A percentile compares a stretch with the other conserved stretches of the same genome.
These are phyloP conservation scores for Cetonia aurata DNA, from an alignment of 2,888 invertebrate genomes.

Conservation along the genomic window DNA sequence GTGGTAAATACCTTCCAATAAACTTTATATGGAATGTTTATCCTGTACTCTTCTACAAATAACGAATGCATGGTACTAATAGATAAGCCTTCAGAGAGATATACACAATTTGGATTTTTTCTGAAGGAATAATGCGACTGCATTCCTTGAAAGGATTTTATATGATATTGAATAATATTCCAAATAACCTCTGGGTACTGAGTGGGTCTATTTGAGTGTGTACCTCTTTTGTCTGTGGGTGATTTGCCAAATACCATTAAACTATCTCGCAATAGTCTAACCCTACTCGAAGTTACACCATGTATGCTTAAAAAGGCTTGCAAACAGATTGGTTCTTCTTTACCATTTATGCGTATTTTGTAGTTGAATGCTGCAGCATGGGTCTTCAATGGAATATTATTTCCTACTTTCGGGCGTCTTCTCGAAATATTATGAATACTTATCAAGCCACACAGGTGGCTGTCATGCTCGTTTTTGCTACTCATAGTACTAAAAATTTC, in stretches of 20 bases:
- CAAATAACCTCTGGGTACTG: not conserved
- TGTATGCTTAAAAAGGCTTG: not conserved
- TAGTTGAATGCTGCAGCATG: too few species aligned
- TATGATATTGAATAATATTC: not conserved
- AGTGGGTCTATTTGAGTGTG: too few species aligned
- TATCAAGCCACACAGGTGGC: too few species aligned
- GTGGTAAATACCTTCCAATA: constrained; percentile 25
- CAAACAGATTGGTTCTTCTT: not conserved
- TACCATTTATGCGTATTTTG: not conserved
- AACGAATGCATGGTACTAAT: not conserved
- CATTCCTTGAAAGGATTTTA: not conserved
- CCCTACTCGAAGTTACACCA: not conserved
- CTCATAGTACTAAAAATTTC: too few species aligned
- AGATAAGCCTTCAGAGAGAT: not conserved
- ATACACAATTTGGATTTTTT: too few species aligned
- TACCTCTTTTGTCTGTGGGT: too few species aligned
- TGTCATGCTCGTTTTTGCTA: too few species aligned
- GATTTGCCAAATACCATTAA: not conserved
- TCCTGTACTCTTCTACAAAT: constrained; percentile 3
- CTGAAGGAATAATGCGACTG: too few species aligned
- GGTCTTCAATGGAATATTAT: too few species aligned
- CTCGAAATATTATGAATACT: too few species aligned
- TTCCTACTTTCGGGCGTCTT: too few species aligned
- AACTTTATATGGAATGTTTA: constrained; percentile 13
- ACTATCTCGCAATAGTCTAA: not conserved